A percentile compares a stretch with the other conserved stretches of the same genome.
Conservation (phyloP, 2,113 vertebrate genomes). For the Campylomormyrus tamandua region DNA sequence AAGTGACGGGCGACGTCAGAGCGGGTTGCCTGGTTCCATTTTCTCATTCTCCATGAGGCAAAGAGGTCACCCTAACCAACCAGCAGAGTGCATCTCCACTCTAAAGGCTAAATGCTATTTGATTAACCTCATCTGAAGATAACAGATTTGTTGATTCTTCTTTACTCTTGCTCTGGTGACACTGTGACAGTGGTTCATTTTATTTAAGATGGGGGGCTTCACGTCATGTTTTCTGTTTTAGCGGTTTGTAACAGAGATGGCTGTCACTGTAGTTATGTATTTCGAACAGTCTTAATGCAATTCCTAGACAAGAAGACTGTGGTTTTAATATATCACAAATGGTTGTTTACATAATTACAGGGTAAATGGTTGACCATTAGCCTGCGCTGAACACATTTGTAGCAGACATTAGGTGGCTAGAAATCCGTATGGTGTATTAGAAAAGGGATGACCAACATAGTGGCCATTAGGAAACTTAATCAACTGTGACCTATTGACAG, state of each 20-base stretch:
- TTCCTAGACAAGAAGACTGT: background rate
- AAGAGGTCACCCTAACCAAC: slow-evolving; percentile 37
- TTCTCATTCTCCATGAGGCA: slow-evolving; percentile 38
- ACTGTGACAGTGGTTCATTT: background rate
- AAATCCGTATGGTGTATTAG: background rate
- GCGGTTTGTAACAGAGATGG: background rate
- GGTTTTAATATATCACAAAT: background rate
- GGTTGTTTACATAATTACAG: background rate
- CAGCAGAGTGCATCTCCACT: background rate
- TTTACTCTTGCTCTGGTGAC: background rate
- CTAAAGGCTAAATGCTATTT: slow-evolving; percentile 3
- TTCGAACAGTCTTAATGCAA: background rate
- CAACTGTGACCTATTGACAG: background rate
- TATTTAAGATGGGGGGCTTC: background rate
- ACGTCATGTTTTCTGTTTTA: background rate
- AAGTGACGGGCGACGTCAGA: slow-evolving; percentile 52
- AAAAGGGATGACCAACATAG: background rate
- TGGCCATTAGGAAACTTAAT: background rate
- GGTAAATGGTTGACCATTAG: background rate
- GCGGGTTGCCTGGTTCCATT: slow-evolving; percentile 46
- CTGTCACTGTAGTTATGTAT: background rate
- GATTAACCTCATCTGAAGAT: background rate
- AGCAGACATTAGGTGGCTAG: background rate
- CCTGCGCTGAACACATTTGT: background rate
- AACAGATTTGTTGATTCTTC: background rate